Evolutionary conservation across 1,140 invertebrate genomes (phyloP).

Genomic region (Bombus ignitus): DNA sequence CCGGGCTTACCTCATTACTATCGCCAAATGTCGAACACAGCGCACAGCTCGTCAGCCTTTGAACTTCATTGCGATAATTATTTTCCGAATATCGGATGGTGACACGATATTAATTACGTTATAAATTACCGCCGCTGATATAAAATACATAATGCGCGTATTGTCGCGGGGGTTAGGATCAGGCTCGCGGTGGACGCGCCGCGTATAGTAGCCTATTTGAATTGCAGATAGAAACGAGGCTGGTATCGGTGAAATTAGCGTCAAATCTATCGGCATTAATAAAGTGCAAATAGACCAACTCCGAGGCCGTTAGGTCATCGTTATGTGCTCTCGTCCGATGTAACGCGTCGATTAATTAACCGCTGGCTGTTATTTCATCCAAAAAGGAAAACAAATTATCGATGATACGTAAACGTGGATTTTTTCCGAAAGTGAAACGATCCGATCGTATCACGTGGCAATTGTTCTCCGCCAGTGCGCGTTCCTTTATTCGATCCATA

Average conservation of each 20-base stretch:
- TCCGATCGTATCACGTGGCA: neutral
- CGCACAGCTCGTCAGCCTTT: neutral
- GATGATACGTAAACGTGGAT: neutral
- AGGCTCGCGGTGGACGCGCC: neutral
- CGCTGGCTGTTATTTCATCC: no score
- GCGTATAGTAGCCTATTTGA: neutral
- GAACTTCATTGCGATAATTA: neutral
- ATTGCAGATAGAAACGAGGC: constrained; percentile 4
- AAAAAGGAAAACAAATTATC: neutral
- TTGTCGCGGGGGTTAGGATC: neutral
- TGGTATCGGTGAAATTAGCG: constrained; percentile 25
- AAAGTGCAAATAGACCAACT: neutral
- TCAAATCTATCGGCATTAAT: neutral
- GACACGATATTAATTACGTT: constrained; percentile 11
- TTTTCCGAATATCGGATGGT: neutral
- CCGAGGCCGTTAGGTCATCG: neutral
- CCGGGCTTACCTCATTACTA: neutral
- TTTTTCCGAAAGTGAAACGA: neutral
- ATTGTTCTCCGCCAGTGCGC: neutral
- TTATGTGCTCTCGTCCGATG: no score
- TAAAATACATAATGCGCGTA: constrained; percentile 30
- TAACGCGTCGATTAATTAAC: neutral
- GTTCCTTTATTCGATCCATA: neutral
- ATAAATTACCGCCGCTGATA: constrained; percentile 16
- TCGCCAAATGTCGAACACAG: neutral